Evolutionary conservation across 2,113 vertebrate genomes (phyloP).

Genomic region (Aegotheles bennettii): DNA sequence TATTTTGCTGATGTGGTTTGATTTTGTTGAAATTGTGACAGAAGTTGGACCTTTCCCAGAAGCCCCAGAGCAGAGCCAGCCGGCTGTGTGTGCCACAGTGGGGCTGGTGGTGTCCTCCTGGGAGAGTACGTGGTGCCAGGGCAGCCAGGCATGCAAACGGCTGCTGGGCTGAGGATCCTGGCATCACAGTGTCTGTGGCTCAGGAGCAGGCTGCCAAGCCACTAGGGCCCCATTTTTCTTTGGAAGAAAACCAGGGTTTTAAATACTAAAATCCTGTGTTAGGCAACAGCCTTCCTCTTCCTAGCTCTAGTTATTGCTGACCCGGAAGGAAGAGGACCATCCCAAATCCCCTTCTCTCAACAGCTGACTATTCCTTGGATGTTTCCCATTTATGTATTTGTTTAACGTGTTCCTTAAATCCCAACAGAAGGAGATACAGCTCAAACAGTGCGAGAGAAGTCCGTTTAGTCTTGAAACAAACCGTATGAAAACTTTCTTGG

Average conservation of each 20-base stretch:
- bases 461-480: background rate
- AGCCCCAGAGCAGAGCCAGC: background rate
- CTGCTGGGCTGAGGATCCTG: background rate
- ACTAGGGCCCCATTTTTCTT: constrained; percentile 12
- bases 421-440: background rate
- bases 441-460: background rate
- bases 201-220: constrained; percentile 29
- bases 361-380: background rate
- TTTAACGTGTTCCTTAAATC: background rate
- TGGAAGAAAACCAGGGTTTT: constrained; percentile 37
- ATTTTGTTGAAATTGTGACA: background rate
- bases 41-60: background rate
- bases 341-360: background rate
- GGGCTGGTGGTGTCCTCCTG: background rate
- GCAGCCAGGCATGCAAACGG: background rate
- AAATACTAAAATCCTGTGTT: constrained; percentile 5
- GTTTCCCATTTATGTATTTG: background rate
- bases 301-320: background rate
- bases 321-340: background rate
- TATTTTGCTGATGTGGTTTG: background rate
- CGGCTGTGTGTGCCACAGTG: background rate
- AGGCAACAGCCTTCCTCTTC: background rate
- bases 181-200: background rate
- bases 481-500: background rate
- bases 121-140: background rate